Evolutionary conservation across 2,797 vertebrate species (phyloP).

Genomic region (Parauchenoglanis punctatus): DNA sequence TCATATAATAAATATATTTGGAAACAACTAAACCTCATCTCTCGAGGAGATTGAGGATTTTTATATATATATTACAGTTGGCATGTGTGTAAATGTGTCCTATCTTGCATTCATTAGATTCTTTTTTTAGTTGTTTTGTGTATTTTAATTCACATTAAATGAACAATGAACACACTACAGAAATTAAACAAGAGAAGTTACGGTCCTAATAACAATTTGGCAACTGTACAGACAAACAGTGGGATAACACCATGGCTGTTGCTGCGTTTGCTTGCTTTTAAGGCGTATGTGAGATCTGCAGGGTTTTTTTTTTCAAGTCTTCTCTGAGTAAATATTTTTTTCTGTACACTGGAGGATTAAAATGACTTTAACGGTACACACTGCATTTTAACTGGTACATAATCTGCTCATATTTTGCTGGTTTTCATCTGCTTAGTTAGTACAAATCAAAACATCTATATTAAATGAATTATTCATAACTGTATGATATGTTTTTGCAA

Average conservation of each 20-base stretch:
- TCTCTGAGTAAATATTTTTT: conserved; percentile 2
- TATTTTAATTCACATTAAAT: neutral
- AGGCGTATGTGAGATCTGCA: neutral
- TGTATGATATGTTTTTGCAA: neutral
- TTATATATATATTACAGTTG: neutral
- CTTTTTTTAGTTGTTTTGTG: neutral
- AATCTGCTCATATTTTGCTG: conserved; percentile 1
- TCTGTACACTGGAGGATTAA: conserved; percentile 8
- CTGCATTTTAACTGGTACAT: conserved; percentile 2
- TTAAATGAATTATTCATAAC: conserved; percentile 3
- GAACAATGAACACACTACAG: neutral
- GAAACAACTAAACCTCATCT: neutral
- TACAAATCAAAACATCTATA: conserved; percentile 1
- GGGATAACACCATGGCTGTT: neutral
- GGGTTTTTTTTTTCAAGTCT: neutral
- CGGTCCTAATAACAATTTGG: neutral
- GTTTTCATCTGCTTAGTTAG: neutral
- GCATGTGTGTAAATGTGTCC: neutral
- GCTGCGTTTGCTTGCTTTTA: conserved; percentile 1
- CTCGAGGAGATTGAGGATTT: neutral
- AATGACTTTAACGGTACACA: neutral
- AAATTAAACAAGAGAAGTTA: neutral
- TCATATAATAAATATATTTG: conserved; percentile 6
- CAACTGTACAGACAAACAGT: neutral
- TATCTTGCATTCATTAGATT: neutral